Conservation (phyloP, 2,888 invertebrate genomes). For the Aromia moschata region DNA sequence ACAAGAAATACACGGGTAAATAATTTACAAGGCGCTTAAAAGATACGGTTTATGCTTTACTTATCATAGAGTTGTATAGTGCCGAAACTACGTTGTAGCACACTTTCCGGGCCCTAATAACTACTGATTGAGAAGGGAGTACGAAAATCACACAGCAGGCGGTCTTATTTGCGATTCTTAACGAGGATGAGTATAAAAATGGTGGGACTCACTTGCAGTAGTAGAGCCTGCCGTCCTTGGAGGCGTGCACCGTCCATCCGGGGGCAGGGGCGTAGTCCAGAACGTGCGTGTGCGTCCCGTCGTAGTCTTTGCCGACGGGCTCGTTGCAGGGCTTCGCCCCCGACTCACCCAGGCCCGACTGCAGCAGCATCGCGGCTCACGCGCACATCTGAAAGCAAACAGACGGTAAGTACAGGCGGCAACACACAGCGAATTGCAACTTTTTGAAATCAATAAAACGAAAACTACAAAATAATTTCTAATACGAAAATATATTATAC, state of each 20-base stretch:
- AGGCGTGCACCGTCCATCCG: conserved; percentile 83
- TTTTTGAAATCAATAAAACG: too few relatives aligned
- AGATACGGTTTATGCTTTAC: too few relatives aligned
- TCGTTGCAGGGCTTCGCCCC: conserved; percentile 43
- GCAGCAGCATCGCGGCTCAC: conserved; percentile 48
- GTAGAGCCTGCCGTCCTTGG: conserved; percentile 82
- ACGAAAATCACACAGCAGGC: background rate
- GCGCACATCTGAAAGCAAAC: conserved; percentile 29
- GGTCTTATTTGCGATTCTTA: background rate
- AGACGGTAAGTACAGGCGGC: too few relatives aligned
- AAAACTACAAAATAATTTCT: too few relatives aligned
- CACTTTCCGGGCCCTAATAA: too few relatives aligned
- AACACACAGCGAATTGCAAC: too few relatives aligned
- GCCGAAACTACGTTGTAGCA: too few relatives aligned
- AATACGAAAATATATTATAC: too few relatives aligned
- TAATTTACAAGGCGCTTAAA: too few relatives aligned
- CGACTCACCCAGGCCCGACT: conserved; percentile 47
- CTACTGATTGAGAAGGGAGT: background rate
- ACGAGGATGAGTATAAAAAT: background rate
- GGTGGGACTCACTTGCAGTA: conserved; percentile 85
- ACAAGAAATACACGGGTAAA: too few relatives aligned
- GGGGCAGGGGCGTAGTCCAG: conserved; percentile 64
- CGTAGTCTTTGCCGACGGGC: conserved; percentile 31
- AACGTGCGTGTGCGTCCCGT: conserved; percentile 55
- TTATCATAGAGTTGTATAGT: too few relatives aligned